Evolutionary conservation across 2,888 invertebrate species (phyloP).

Genomic region (Baronia brevicornis): DNA sequence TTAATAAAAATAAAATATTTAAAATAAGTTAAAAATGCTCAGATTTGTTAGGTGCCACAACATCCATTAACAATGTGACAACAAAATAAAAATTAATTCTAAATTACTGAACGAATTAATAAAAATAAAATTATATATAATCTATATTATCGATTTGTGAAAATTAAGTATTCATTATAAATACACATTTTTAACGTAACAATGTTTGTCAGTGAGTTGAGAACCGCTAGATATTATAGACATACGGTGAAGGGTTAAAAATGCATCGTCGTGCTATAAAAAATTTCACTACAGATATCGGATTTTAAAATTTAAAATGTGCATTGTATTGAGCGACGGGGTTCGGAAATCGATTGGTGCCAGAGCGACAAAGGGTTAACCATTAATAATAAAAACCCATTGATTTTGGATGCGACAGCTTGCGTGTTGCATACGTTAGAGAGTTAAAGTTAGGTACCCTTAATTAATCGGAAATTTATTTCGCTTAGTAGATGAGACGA

Average conservation of each 20-base stretch:
- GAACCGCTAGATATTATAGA: conserved; percentile 37
- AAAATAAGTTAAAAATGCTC: no score
- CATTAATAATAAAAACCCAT: conserved; percentile 67
- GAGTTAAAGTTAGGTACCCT: conserved; percentile 28
- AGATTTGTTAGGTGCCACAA: no score
- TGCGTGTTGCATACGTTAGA: conserved; percentile 30
- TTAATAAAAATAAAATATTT: no score
- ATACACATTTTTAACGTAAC: no score
- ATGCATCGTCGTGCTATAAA: conserved; percentile 70
- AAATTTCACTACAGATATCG: conserved; percentile 69
- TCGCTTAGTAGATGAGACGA: no score
- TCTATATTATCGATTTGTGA: no score
- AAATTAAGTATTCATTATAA: no score
- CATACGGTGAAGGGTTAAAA: conserved; percentile 73
- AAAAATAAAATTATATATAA: no score
- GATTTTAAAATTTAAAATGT: conserved; percentile 76
- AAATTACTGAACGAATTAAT: no score
- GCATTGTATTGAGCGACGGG: conserved; percentile 69
- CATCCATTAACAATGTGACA: no score
- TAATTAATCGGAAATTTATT: no score
- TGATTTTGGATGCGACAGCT: conserved; percentile 63
- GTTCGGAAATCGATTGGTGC: conserved; percentile 71
- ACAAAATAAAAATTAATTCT: no score
- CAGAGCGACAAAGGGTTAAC: conserved; percentile 66
- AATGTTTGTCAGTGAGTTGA: conserved; percentile 29